Evolutionary conservation across 2,113 vertebrate species (phyloP), one percentile per base, ranked within the genome.

Genomic region (Amphiprion ocellaris): DNA sequence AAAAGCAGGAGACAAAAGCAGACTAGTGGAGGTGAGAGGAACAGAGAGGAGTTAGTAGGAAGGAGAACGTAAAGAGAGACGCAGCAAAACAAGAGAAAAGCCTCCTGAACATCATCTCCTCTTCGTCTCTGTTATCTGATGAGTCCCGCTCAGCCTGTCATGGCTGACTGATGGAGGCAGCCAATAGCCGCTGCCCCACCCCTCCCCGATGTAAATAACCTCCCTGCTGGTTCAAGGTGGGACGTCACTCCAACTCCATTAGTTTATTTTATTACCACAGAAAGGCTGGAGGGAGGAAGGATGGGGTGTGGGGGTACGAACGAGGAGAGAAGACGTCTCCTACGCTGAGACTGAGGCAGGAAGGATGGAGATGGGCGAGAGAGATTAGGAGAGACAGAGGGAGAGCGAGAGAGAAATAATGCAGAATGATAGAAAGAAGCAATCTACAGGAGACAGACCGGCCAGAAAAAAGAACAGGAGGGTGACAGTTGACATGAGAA

Each of bases 151-250:
- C 52, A 55, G 80, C 72, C 89, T 82, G 87, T 90, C 93, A 91
- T 63, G 63, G 66, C 87, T 88, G 82, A 89, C 81, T 92, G 89
- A 95, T 93, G 64, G 81, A 88, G 74, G 67, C 54, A 73, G 83
- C 87, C 85, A 84, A 88, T 89, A 74, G 39, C 83, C 30, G 69
- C 52, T 47, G 70, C 21, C 74, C 26, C 4, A 26, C 50, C 47
- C 14, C 49, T 56, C 23, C 21, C 74, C 79, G 79, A 94, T 94
- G 92, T 92, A 94, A 95, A 94, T 94, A 93, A 94, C 91, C 91
- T 92, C 89, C 86, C 81, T 66, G 26, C 81, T 85, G 87, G 87
- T 92, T 92, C 90, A 90, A 94, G 94, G 92, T 92, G 89, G 90
- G 85, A 85, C 75, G 64, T 85, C 84, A 85, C 77, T 89, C 80